These are phyloP conservation scores for Enteromius trimaculatus DNA, from an alignment of 2,797 vertebrate species.

Conservation along the genomic window DNA sequence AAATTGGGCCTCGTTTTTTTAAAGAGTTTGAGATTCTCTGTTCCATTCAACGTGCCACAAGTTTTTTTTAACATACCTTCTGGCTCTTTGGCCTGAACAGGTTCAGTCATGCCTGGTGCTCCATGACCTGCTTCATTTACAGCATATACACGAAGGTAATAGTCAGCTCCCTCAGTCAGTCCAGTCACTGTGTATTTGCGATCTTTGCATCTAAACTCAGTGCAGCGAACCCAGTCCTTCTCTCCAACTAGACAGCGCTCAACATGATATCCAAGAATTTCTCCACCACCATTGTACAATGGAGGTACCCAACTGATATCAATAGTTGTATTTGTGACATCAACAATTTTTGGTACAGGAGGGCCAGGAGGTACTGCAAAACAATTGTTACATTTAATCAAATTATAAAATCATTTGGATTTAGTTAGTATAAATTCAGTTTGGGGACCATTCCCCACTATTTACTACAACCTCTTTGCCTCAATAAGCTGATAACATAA, in stretches of 20 bases:
- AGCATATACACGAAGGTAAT: conserved; percentile 91
- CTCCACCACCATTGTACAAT: conserved; percentile 93
- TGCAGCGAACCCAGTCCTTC: conserved; percentile 94
- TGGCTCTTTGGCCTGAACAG: conserved; percentile 90
- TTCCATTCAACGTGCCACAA: neutral
- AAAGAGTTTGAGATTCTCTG: neutral
- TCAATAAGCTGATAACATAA: neutral
- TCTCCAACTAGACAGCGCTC: conserved; percentile 83
- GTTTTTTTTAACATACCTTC: conserved; percentile 79
- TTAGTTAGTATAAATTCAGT: neutral
- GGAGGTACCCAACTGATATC: conserved; percentile 93
- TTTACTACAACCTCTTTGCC: neutral
- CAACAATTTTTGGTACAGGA: conserved; percentile 86
- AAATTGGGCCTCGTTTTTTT: neutral
- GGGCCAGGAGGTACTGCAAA: conserved; percentile 90
- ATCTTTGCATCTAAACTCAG: conserved; percentile 90
- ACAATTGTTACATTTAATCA: neutral
- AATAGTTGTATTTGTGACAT: conserved; percentile 88
- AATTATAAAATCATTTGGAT: neutral
- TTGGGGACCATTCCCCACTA: neutral
- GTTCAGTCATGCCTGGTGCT: conserved; percentile 90
- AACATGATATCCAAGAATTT: conserved; percentile 93
- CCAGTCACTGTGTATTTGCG: conserved; percentile 87
- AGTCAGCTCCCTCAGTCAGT: conserved; percentile 93
- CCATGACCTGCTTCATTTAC: conserved; percentile 92